Evolutionary conservation across 2,113 vertebrate genomes (phyloP), one percentile per base, ranked within the genome.

Genomic region (Colistium nudipinnis): DNA sequence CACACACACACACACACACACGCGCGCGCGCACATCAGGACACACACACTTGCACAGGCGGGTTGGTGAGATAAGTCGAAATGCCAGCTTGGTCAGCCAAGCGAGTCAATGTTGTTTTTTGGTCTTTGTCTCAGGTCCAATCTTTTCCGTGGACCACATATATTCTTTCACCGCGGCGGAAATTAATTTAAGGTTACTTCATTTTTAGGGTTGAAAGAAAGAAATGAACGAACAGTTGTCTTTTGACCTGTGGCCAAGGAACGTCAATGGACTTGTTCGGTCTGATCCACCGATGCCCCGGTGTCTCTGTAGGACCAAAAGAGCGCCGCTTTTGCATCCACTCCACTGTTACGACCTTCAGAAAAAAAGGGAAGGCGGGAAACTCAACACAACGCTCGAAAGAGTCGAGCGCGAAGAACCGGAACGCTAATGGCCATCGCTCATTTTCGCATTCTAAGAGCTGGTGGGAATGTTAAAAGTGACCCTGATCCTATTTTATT

Each of bases 21-120:
- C 41, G 51, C 45, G 22, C 20, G 57, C 12, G 62, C 60, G 24
- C 20, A 45, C 63, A 57, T 35, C 51, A 36, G 22, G 56, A 30
- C 41, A 35, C 28, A 53, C 44, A 47, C 44, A 24, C 20, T 1
- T 6, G 24, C 17, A 62, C 16, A 65, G 13, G 41, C 22, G 0
- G 3, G 30, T 14, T 45, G 72, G 19, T 44, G 28, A 53, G 72
- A 64, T n/a, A 61, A 49, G 64, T 27, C 57, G 38, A 76, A 79
- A 71, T 71, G 59, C 84, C 68, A 79, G 45, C 65, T 45, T 24
- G 3, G 10, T 51, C 49, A 44, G 12, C 25, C 33, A 38, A 43
- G 33, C 22, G 22, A 39, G 60, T 35, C n/a, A 59, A 54, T 68
- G 51, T 38, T 66, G 27, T 68, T 72, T 24, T 28, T 43, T 38